Conservation (phyloP, 2,888 invertebrate species). For the Limnephilus marmoratus region DNA sequence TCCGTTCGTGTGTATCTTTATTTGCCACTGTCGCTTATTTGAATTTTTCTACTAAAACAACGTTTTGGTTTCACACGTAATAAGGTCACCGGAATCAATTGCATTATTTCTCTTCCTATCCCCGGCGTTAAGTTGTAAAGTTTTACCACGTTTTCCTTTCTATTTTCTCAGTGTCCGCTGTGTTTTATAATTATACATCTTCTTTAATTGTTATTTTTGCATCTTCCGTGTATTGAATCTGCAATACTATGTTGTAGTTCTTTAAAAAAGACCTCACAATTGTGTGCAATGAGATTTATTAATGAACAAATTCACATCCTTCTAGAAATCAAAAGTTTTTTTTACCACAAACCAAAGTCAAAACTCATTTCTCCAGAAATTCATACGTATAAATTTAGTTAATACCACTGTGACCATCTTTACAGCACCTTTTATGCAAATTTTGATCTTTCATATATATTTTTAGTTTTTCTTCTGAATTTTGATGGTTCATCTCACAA, state of each 20-base stretch:
- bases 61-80: background rate
- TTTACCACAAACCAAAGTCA: too few relatives aligned
- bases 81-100: background rate
- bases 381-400: too few relatives aligned
- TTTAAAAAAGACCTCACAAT: background rate
- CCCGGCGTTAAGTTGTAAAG: background rate
- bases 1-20: background rate
- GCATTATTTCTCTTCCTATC: slow-evolving; percentile 2
- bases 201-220: background rate
- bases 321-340: too few relatives aligned
- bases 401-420: too few relatives aligned
- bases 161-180: background rate
- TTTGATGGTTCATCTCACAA: too few relatives aligned
- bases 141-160: slow-evolving; percentile 2
- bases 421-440: too few relatives aligned
- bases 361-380: too few relatives aligned
- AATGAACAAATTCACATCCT: background rate
- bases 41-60: background rate
- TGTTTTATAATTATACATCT: background rate
- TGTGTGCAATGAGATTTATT: background rate
- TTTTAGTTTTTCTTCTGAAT: too few relatives aligned
- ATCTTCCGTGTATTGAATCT: background rate
- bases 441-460: background rate
- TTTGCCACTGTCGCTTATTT: background rate
- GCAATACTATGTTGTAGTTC: background rate